Percentiles rank a stretch among this genome's conserved stretches.
These are phyloP conservation scores for Caenorhabditis macrosperma DNA, from an alignment of 2,888 invertebrate species.

Conservation along the genomic window DNA sequence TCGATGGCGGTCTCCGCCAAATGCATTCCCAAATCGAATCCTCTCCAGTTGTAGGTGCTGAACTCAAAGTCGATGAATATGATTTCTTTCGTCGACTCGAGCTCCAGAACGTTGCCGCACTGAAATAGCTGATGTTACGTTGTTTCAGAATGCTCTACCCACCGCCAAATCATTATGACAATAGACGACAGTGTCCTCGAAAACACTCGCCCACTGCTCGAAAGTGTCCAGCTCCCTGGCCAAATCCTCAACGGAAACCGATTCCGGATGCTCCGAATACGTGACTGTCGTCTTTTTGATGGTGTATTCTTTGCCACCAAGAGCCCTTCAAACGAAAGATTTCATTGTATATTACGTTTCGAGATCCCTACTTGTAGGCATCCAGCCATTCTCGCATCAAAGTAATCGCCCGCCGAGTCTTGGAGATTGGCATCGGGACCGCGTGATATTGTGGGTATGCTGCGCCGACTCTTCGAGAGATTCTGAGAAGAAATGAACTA, in stretches of 20 bases:
- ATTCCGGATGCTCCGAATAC: slow-evolving; percentile 25
- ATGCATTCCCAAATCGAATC: slow-evolving; percentile 43
- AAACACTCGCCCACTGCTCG: slow-evolving; percentile 20
- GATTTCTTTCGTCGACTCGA: slow-evolving; percentile 3
- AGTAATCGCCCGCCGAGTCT: slow-evolving; percentile 4
- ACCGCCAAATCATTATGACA: slow-evolving; percentile 40
- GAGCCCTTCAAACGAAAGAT: slow-evolving; percentile 22
- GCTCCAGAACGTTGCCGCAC: slow-evolving; percentile 40
- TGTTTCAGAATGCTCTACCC: neutral
- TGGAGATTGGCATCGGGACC: slow-evolving; percentile 31
- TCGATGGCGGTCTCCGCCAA: slow-evolving; percentile 37
- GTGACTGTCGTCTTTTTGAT: slow-evolving; percentile 18
- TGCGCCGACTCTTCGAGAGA: slow-evolving; percentile 19
- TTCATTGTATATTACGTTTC: neutral
- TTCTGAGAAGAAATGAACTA: too few relatives aligned
- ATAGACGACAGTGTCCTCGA: slow-evolving; percentile 31
- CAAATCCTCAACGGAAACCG: slow-evolving; percentile 23
- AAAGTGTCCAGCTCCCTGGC: slow-evolving; percentile 24
- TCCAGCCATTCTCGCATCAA: slow-evolving; percentile 35
- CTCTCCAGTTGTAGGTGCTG: slow-evolving; percentile 33
- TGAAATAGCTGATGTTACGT: neutral
- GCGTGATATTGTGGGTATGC: slow-evolving; percentile 22
- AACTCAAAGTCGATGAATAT: slow-evolving; percentile 38
- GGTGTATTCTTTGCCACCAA: slow-evolving; percentile 25
- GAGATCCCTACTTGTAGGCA: slow-evolving; percentile 23